Conservation (phyloP, 2,113 vertebrate species). For the Elachura formosa region DNA sequence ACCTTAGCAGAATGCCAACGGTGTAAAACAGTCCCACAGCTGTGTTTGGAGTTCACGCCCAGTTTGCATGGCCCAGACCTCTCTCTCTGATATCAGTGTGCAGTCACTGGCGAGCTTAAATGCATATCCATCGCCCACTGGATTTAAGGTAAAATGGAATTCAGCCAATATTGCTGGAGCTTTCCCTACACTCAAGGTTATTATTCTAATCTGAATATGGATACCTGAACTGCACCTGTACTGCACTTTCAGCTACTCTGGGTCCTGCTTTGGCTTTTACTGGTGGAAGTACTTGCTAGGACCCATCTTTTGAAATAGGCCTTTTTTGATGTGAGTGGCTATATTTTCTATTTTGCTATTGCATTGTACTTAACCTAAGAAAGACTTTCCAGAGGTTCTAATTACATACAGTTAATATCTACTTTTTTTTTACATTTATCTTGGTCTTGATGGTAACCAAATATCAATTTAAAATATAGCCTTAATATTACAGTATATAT, state of each 20-base stretch:
- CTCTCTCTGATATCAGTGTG: not conserved
- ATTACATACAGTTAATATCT: not conserved
- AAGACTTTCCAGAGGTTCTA: not conserved
- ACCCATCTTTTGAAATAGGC: not conserved
- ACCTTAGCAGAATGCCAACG: accelerated
- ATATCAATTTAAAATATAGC: not conserved
- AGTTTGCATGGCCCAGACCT: not conserved
- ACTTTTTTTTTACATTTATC: not conserved
- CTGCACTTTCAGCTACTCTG: not conserved
- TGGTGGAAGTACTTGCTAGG: not conserved
- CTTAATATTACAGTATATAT: not conserved
- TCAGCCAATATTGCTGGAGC: accelerated
- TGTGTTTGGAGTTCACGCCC: not conserved
- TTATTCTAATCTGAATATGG: not conserved
- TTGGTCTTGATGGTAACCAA: not conserved
- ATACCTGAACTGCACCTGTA: not conserved
- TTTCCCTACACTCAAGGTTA: not conserved
- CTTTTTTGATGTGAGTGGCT: not conserved
- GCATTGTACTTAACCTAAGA: not conserved
- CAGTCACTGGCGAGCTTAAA: not conserved
- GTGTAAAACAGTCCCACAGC: not conserved
- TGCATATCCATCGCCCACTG: not conserved
- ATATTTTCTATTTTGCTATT: not conserved
- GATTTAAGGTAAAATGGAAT: not conserved
- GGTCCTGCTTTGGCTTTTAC: not conserved